Conservation (phyloP, 2,888 invertebrate genomes). For the Habrosyne pyritoides region DNA sequence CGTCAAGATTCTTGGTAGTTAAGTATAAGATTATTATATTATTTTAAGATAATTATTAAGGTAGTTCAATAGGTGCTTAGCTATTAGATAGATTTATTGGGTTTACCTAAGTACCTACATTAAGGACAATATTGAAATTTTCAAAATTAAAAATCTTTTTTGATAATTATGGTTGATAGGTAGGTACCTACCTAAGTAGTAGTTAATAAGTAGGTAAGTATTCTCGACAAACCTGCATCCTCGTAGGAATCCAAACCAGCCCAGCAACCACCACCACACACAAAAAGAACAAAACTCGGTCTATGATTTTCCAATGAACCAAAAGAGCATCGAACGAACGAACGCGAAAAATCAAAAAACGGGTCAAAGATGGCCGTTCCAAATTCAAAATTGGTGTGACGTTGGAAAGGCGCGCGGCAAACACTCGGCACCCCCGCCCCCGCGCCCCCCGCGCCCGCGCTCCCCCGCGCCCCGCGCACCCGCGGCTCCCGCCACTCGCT, state of each 20-base stretch:
- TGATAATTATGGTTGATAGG: too few species aligned
- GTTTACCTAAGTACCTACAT: too few species aligned
- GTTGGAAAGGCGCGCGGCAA: constrained; percentile 70
- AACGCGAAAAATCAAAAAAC: constrained; percentile 17
- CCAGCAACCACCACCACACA: background rate
- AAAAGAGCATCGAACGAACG: constrained; percentile 23
- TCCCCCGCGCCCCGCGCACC: constrained; percentile 26
- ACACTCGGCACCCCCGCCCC: constrained; percentile 21
- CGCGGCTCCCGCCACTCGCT: constrained; percentile 51
- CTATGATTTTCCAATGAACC: background rate
- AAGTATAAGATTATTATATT: too few species aligned
- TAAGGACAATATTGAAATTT: too few species aligned
- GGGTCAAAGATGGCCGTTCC: constrained; percentile 45
- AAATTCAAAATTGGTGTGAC: constrained; percentile 70
- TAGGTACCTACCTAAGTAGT: too few species aligned
- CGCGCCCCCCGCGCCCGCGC: constrained; percentile 11
- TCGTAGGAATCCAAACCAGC: background rate
- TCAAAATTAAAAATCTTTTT: too few species aligned
- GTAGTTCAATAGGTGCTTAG: too few species aligned
- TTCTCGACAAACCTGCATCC: background rate
- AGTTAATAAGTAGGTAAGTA: background rate
- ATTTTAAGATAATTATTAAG: too few species aligned
- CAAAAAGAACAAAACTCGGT: background rate
- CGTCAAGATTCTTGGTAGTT: too few species aligned
- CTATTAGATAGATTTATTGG: too few species aligned